A percentile compares a stretch with the other conserved stretches of the same genome.
These are phyloP conservation scores for Mystacides longicornis DNA, from an alignment of 2,888 invertebrate species.

Conservation along the genomic window DNA sequence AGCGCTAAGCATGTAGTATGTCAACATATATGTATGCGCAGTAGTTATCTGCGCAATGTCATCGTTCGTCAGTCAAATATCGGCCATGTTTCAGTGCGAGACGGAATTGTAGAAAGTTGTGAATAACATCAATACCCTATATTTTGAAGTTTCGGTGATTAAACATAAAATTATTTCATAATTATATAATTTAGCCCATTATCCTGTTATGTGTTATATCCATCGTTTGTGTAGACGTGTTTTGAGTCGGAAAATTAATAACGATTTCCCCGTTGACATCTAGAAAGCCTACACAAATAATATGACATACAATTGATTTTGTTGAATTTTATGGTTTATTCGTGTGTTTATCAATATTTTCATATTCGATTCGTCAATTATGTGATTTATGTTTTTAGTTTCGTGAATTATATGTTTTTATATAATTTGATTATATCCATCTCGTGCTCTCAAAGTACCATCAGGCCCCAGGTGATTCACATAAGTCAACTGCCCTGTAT, in stretches of 20 bases:
- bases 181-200: conserved; percentile 17
- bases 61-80: conserved; percentile 24
- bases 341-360: neutral
- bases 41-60: conserved; percentile 23
- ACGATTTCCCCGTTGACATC: conserved; percentile 14
- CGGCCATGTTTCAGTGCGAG: conserved; percentile 23
- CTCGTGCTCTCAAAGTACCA: neutral
- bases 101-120: conserved; percentile 23
- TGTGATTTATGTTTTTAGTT: neutral
- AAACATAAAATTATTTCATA: conserved; percentile 12
- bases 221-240: neutral
- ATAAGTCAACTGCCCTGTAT: conserved; percentile 18
- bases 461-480: neutral
- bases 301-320: conserved; percentile 6
- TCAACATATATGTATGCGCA: conserved; percentile 10
- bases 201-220: neutral
- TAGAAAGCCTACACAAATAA: conserved; percentile 21
- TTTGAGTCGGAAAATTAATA: neutral
- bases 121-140: conserved; percentile 22
- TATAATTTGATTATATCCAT: conserved; percentile 19
- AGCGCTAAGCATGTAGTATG: conserved; percentile 2
- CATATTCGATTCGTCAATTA: neutral
- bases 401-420: neutral
- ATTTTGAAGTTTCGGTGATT: conserved; percentile 18
- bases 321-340: conserved; percentile 18